A percentile compares a stretch with the other conserved stretches of the same genome.
phyloP scores from a whole-genome alignment of 1,140 invertebrate genomes.

The Eurosta solidaginis region DNA sequence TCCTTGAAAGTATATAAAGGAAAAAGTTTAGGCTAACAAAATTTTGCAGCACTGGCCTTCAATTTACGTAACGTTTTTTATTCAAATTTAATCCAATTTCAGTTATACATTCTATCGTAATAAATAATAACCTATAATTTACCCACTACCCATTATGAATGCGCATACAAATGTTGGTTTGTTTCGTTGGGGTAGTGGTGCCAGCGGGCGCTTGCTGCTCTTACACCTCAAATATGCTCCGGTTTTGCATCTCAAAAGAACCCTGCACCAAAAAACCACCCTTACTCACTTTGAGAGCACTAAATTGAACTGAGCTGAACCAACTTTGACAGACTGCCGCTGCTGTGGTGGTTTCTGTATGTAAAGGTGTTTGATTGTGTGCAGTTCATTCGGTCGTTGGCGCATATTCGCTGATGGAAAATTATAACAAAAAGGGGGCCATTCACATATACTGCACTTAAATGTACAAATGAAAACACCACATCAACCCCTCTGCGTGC shows the following conservation, averaged over 20 bases:
- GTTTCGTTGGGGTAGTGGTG: neutral
- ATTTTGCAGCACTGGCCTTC: no score
- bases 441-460: no score
- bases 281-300: neutral
- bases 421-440: slow-evolving; percentile 16
- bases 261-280: neutral
- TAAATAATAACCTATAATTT: neutral
- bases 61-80: neutral
- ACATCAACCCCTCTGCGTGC: neutral
- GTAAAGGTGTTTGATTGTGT: neutral
- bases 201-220: neutral
- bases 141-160: neutral
- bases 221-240: neutral
- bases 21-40: no score
- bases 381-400: neutral
- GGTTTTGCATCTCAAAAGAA: neutral
- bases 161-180: neutral
- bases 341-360: no score
- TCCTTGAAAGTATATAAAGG: no score
- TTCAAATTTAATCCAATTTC: neutral
- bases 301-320: neutral
- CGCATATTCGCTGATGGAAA: slow-evolving; percentile 22
- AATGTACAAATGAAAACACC: no score
- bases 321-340: neutral
- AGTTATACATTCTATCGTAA: neutral